Percentiles rank a stretch among this genome's conserved stretches.
These are phyloP conservation scores for Symphodus melops DNA, from an alignment of 2,113 vertebrate genomes.

Conservation along the genomic window DNA sequence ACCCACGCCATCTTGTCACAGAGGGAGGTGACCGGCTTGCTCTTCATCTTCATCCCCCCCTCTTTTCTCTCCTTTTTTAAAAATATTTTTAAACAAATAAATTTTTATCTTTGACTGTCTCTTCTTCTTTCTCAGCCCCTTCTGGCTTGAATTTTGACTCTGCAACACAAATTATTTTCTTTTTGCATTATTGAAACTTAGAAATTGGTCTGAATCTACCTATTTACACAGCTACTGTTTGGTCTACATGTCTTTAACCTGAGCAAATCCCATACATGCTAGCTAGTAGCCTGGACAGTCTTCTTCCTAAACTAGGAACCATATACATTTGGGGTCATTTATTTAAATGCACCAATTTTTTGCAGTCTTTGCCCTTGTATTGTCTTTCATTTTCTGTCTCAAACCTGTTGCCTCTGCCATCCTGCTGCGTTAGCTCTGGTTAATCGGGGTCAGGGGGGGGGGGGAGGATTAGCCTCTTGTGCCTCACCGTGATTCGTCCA, in stretches of 20 bases:
- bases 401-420: constrained; percentile 15
- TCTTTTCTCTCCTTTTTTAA: constrained; percentile 2
- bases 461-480: constrained; percentile 72
- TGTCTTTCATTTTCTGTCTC: constrained; percentile 28
- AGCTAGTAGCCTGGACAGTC: not conserved
- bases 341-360: not conserved
- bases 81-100: not conserved
- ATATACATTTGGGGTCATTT: too few species aligned
- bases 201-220: not conserved
- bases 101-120: not conserved
- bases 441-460: constrained; percentile 73
- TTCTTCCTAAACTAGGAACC: not conserved
- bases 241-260: not conserved
- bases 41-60: constrained; percentile 15
- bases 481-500: constrained; percentile 50
- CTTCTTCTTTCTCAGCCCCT: not conserved
- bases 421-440: constrained; percentile 57
- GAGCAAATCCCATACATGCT: too few species aligned
- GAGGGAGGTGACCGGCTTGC: constrained; percentile 31
- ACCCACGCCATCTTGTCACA: constrained; percentile 30
- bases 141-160: not conserved
- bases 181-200: not conserved
- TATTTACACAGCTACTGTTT: not conserved
- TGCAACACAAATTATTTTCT: not conserved
- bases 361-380: not conserved